Conservation (phyloP, 92 coral and sea anemone species). For the Chrysogorgia sp. region DNA sequence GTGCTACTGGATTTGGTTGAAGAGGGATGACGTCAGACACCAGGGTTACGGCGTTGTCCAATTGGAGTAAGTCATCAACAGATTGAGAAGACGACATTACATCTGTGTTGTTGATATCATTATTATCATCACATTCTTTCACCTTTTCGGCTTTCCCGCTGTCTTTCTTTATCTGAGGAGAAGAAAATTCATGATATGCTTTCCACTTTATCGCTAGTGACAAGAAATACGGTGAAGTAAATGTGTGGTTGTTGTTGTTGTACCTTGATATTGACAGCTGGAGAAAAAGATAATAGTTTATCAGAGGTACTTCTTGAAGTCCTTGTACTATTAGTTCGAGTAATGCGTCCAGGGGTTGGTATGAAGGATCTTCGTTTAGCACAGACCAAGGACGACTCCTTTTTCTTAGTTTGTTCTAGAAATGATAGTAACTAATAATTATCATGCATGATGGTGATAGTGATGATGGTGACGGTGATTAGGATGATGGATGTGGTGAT, state of each 20-base stretch:
- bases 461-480: no score
- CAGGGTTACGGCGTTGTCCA: neutral
- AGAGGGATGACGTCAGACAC: constrained; percentile 9
- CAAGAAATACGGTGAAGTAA: no score
- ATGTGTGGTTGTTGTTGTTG: no score
- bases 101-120: neutral
- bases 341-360: constrained; percentile 2
- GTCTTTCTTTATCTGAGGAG: neutral
- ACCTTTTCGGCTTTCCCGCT: neutral
- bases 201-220: no score
- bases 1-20: constrained; percentile 21
- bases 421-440: neutral
- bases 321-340: neutral
- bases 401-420: neutral
- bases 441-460: neutral
- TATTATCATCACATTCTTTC: neutral
- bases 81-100: neutral
- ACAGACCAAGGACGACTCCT: neutral
- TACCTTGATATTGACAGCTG: constrained; percentile 14
- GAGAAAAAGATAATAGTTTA: constrained; percentile 3
- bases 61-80: constrained; percentile 39
- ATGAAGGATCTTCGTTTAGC: constrained; percentile 12
- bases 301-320: neutral
- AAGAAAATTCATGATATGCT: no score
- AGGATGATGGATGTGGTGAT: no score